Conservation (phyloP, 2,888 invertebrate species). For the Archaeoteleia sp. region DNA sequence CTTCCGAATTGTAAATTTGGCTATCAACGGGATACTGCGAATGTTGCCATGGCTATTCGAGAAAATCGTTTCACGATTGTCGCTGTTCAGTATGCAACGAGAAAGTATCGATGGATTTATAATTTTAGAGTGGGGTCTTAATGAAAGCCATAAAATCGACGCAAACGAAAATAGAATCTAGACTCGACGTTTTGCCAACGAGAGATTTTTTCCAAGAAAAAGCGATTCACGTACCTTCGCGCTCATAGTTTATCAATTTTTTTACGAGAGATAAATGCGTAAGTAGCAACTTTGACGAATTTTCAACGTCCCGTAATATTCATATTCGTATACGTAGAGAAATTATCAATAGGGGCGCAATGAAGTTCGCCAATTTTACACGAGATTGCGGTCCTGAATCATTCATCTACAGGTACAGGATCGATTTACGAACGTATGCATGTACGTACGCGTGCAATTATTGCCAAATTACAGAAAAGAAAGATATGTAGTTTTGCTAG, state of each 20-base stretch:
- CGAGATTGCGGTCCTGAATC: constrained; percentile 1
- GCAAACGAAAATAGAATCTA: constrained; percentile 13
- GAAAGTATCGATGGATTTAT: constrained; percentile 30
- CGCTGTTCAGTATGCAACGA: constrained; percentile 1
- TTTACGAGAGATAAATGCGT: constrained; percentile 22
- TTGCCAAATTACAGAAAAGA: constrained; percentile 43
- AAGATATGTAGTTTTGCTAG: constrained; percentile 48
- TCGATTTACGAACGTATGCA: constrained; percentile 3
- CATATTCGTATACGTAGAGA: constrained; percentile 27
- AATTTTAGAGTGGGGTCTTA: not conserved
- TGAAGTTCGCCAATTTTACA: constrained; percentile 2
- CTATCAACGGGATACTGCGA: constrained; percentile 18
- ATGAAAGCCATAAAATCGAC: constrained; percentile 14
- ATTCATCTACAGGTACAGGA: not conserved
- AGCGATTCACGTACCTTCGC: constrained; percentile 33
- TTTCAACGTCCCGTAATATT: constrained; percentile 21
- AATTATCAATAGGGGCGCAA: constrained; percentile 3
- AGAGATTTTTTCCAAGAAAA: constrained; percentile 21
- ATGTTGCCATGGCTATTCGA: constrained; percentile 42
- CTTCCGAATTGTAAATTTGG: constrained; percentile 43
- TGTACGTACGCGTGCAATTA: constrained; percentile 7
- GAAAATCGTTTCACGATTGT: constrained; percentile 7
- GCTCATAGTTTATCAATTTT: constrained; percentile 34
- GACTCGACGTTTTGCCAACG: constrained; percentile 39
- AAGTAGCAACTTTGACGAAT: constrained; percentile 28